Evolutionary conservation across 2,797 vertebrate genomes (phyloP).

Genomic region (Poecilia velifera): DNA sequence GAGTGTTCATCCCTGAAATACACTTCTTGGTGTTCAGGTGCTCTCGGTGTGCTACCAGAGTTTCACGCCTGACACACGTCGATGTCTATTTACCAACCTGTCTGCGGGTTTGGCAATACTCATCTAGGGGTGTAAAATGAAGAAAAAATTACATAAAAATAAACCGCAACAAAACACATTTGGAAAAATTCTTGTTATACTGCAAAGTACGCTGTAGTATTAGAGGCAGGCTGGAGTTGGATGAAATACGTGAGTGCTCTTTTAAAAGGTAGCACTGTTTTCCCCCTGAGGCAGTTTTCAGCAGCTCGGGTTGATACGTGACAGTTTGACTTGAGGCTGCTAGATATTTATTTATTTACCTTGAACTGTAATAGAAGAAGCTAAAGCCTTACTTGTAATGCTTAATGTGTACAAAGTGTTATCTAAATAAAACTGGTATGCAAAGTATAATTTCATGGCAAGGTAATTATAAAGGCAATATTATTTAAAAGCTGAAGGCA

Average conservation of each 20-base stretch:
- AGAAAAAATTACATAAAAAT: not conserved
- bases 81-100: slow-evolving; percentile 7
- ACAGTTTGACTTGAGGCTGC: slow-evolving; percentile 53
- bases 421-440: slow-evolving; percentile 55
- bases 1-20: slow-evolving; percentile 22
- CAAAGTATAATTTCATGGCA: slow-evolving; percentile 63
- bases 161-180: not conserved
- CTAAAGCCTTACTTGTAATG: slow-evolving; percentile 46
- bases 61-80: slow-evolving; percentile 42
- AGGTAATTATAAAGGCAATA: slow-evolving; percentile 39
- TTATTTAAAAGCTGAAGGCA: not conserved
- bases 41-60: slow-evolving; percentile 34
- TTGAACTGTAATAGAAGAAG: slow-evolving; percentile 60
- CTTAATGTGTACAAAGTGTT: slow-evolving; percentile 42
- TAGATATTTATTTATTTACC: slow-evolving; percentile 33
- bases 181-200: not conserved
- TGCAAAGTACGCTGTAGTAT: slow-evolving; percentile 7
- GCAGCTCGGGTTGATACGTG: slow-evolving; percentile 39
- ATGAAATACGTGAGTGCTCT: slow-evolving; percentile 38
- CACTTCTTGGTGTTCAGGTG: slow-evolving; percentile 31
- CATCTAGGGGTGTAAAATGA: not conserved
- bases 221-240: slow-evolving; percentile 21
- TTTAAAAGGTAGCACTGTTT: slow-evolving; percentile 23
- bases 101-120: no score
- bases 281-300: slow-evolving; percentile 42